Base-by-base conservation (phyloP, 2,797 vertebrate genomes). In the Buphagus erythrorhynchus region DNA sequence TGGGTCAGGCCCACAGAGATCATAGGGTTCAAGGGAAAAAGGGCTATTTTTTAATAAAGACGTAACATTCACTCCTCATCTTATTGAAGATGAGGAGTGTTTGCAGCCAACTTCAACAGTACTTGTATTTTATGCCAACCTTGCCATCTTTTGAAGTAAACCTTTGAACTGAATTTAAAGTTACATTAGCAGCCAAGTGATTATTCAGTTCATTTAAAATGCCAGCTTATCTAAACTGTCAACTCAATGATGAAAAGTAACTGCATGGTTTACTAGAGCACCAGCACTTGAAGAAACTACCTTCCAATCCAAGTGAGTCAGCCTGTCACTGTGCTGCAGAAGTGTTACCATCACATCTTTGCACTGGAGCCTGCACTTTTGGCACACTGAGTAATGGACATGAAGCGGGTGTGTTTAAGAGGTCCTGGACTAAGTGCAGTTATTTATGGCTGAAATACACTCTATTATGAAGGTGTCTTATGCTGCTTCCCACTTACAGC, bases 1-100 rank as follows among this genome's bases (percentile, higher is more conserved):
- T 42, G 15, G 16, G 31, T 66, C 31, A 86, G 43, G 8, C 15
- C 31, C 5, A 9, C 17, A 65, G 42, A 42, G n/a, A 26, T 71
- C 45, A 65, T 17, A 52, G 13, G 3, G 17, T 45, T 86, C 20
- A 54, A 38, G 43, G 22, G 40, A 22, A 88, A 86, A 67, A 59
- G 2, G 2, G 9, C 4, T 66, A 18, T 21, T 66, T 85, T 77
- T 85, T 35, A 51, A 45, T 85, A 19, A 59, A 73, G 48, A 19
- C 0, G 0, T 35, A 83, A 1, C 10, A 31, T 82, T 89, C 33
- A 22, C 16, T 86, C 26, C 26, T n/a, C 17, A 42, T 73, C 24
- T 9, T 62, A 42, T 2, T 45, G 62, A 55, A 75, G 19, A 66
- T 26, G 48, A 24, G 2, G 11, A 73, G 20, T n/a, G 16, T 68